Percentiles rank a stretch among this genome's conserved stretches.
Conservation (phyloP, 2,113 vertebrate species). For the Stictonetta naevosa region DNA sequence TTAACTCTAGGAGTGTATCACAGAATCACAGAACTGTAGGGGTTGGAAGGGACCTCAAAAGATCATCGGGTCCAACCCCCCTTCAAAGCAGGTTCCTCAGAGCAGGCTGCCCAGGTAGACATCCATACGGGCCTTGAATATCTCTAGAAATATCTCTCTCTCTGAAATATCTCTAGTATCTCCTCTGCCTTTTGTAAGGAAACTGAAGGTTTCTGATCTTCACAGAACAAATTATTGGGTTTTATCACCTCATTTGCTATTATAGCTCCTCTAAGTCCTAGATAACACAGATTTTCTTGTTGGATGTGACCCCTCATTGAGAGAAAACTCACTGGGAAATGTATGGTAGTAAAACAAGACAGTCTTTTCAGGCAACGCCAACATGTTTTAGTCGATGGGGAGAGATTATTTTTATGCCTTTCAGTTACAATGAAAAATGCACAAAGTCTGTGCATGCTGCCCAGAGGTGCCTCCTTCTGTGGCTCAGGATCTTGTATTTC, state of each 20-base stretch:
- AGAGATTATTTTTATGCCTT: background rate
- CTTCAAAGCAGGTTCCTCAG: too few relatives aligned
- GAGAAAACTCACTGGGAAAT: background rate
- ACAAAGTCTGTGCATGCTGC: background rate
- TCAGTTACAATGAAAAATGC: background rate
- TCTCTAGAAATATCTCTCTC: too few relatives aligned
- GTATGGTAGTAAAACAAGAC: background rate
- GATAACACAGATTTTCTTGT: background rate
- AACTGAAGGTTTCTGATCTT: background rate
- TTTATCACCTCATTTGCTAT: background rate
- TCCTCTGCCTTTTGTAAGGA: background rate
- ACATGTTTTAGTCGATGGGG: rapidly evolving
- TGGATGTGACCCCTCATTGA: background rate
- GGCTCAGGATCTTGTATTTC: background rate
- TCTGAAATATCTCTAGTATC: too few relatives aligned
- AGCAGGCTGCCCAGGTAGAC: too few relatives aligned
- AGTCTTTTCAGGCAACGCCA: background rate
- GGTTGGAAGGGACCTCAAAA: too few relatives aligned
- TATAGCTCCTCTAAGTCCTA: background rate
- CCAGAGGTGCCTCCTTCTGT: background rate
- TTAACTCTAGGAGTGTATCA: background rate
- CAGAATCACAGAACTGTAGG: too few relatives aligned
- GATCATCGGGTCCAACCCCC: too few relatives aligned
- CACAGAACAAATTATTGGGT: background rate
- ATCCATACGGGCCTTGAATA: too few relatives aligned